phyloP scores from a whole-genome alignment of 1,140 invertebrate species.

The Cyclargus thomasi region DNA sequence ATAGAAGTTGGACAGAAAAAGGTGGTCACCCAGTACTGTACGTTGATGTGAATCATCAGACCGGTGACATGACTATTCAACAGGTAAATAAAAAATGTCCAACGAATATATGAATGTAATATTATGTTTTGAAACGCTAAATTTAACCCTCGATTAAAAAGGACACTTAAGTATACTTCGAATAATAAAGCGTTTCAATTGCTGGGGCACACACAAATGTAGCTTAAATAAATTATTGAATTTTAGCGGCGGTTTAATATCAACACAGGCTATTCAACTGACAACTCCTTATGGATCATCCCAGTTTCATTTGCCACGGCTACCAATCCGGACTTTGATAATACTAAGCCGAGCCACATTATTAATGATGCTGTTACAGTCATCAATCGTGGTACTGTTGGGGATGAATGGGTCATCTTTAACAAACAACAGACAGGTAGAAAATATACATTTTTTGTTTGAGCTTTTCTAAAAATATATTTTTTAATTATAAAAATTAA shows the following conservation, averaged over 20 bases:
- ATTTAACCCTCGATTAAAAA: no score
- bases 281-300: constrained; percentile 67
- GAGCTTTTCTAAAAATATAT: no score
- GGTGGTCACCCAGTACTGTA: constrained; percentile 71
- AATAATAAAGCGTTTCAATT: no score
- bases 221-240: neutral
- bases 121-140: neutral
- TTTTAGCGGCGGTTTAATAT: constrained; percentile 60
- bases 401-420: constrained; percentile 76
- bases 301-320: constrained; percentile 75
- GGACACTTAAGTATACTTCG: no score
- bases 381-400: constrained; percentile 40
- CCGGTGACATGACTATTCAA: constrained; percentile 65
- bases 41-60: constrained; percentile 70
- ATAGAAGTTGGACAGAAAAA: constrained; percentile 72
- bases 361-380: constrained; percentile 37
- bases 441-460: no score
- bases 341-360: constrained; percentile 62
- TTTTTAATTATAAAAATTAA: no score
- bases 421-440: constrained; percentile 78
- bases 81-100: constrained; percentile 53
- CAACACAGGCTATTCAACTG: constrained; percentile 44
- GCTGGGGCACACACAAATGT: no score
- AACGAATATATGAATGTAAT: neutral
- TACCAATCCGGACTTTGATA: constrained; percentile 58